These are phyloP conservation scores for Dipus sagitta DNA, from an alignment of 2,797 vertebrate genomes.

Conservation along the genomic window DNA sequence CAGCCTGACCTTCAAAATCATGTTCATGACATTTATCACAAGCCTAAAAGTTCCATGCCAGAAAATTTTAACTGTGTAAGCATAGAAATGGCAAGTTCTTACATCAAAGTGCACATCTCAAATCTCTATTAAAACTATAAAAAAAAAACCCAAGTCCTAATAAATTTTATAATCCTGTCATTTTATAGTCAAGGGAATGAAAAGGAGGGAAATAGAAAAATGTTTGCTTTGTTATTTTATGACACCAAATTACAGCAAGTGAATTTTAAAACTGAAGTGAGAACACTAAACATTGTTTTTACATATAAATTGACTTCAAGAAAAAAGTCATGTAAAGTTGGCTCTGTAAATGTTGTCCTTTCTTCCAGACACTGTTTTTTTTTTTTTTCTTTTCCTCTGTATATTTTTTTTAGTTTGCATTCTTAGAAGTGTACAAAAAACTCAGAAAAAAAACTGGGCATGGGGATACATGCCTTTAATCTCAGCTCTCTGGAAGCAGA, in stretches of 20 bases:
- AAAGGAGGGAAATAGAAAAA: not conserved
- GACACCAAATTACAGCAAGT: not conserved
- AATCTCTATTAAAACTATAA: slow-evolving; percentile 8
- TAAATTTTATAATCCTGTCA: slow-evolving; percentile 60
- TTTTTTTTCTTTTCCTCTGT: not conserved
- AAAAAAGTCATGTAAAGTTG: slow-evolving; percentile 43
- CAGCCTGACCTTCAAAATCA: slow-evolving; percentile 74
- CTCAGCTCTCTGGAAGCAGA: too few species aligned
- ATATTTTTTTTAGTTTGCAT: slow-evolving; percentile 67
- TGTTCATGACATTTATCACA: slow-evolving; percentile 70
- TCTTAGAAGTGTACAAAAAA: slow-evolving; percentile 58
- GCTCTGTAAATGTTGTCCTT: slow-evolving; percentile 38
- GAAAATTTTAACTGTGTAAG: slow-evolving; percentile 64
- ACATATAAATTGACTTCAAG: slow-evolving; percentile 41
- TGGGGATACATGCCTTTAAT: too few species aligned
- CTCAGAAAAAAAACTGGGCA: not conserved
- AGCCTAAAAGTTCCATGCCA: slow-evolving; percentile 48
- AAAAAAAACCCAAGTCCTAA: not conserved
- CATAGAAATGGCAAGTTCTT: slow-evolving; percentile 61
- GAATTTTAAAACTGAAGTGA: slow-evolving; percentile 64
- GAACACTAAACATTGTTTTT: slow-evolving; percentile 15
- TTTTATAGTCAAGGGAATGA: not conserved
- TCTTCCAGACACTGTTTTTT: not conserved
- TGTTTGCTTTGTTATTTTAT: slow-evolving; percentile 27
- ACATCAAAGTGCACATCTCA: slow-evolving; percentile 64